Conservation (phyloP, 2,797 vertebrate genomes). For the Oryzias dopingdopingensis region DNA sequence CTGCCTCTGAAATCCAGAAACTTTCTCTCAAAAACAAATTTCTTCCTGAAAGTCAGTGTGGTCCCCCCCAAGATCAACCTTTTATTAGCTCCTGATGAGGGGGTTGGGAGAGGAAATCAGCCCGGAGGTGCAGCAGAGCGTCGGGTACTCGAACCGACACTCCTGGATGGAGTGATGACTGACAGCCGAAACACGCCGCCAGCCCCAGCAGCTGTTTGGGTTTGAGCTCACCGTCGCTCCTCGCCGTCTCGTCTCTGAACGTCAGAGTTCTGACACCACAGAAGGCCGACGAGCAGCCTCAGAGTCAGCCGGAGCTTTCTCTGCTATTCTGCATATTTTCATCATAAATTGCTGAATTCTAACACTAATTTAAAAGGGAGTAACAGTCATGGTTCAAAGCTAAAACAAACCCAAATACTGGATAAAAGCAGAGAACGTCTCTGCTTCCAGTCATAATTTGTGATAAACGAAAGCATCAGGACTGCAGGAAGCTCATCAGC, state of each 20-base stretch:
- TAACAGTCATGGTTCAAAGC: not conserved
- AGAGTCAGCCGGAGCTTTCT: too few relatives aligned
- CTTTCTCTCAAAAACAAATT: not conserved
- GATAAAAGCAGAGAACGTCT: not conserved
- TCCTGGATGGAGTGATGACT: constrained; percentile 34
- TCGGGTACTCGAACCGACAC: constrained; percentile 40
- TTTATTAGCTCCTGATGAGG: constrained; percentile 55
- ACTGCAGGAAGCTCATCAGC: constrained; percentile 22
- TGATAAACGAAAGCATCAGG: constrained; percentile 19
- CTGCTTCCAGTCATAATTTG: constrained; percentile 11
- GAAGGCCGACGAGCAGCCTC: too few relatives aligned
- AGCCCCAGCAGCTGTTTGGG: constrained; percentile 17
- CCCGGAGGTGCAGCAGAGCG: constrained; percentile 52
- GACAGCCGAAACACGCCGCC: constrained; percentile 30
- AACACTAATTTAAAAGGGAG: too few relatives aligned
- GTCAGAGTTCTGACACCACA: too few relatives aligned
- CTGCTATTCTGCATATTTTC: too few relatives aligned
- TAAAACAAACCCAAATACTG: not conserved
- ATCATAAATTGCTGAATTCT: too few relatives aligned
- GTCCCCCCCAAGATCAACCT: constrained; percentile 19
- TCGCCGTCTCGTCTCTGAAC: too few relatives aligned
- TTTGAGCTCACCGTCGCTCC: not conserved
- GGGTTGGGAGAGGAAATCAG: constrained; percentile 47
- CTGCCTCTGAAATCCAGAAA: too few relatives aligned
- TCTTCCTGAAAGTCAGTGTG: constrained; percentile 7